phyloP scores from a whole-genome alignment of 2,888 invertebrate genomes.

The Drosophila mimica region DNA sequence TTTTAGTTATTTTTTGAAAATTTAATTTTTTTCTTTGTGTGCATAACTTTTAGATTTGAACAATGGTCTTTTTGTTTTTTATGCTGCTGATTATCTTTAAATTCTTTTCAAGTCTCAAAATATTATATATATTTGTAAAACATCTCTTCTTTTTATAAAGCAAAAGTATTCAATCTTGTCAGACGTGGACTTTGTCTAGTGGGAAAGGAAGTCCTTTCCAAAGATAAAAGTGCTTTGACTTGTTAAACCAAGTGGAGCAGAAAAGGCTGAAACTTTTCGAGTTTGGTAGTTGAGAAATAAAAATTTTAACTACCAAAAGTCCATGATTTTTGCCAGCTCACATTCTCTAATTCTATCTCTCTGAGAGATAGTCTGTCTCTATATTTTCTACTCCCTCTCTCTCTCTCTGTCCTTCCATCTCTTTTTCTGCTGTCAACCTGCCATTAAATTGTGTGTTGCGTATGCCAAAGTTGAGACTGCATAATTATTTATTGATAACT shows the following conservation, averaged over 20 bases:
- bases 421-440: neutral
- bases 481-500: conserved; percentile 60
- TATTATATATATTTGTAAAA: neutral
- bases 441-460: conserved; percentile 29
- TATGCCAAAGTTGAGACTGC: conserved; percentile 28
- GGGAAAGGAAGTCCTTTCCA: no score
- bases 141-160: neutral
- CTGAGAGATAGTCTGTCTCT: neutral
- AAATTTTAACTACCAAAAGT: no score
- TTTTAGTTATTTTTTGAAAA: neutral
- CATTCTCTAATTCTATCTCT: neutral
- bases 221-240: no score
- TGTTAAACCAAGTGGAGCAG: neutral
- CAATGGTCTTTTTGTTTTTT: neutral
- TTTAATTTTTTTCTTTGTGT: neutral
- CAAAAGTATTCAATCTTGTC: neutral
- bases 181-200: neutral
- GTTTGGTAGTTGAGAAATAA: no score
- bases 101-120: neutral
- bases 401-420: neutral
- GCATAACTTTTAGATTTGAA: neutral
- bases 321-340: no score
- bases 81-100: neutral
- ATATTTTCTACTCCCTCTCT: neutral
- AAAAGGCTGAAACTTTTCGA: neutral